phyloP scores from a whole-genome alignment of 2,797 vertebrate genomes.

The Sandelia bainsii region DNA sequence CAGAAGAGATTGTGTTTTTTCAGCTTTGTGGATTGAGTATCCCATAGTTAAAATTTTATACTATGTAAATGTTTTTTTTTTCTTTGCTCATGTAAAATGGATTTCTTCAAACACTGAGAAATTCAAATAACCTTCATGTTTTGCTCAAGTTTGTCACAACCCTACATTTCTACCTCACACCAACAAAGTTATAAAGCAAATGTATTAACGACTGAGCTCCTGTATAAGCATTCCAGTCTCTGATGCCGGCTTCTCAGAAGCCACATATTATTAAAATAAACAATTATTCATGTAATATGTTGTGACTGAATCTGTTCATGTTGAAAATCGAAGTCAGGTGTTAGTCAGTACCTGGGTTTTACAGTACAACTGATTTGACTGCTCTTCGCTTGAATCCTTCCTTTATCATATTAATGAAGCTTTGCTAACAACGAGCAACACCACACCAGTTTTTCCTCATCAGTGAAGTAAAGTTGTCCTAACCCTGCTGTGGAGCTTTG shows the following conservation, averaged over 20 bases:
- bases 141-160: constrained; percentile 67
- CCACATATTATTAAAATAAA: constrained; percentile 73
- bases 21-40: constrained; percentile 54
- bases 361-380: not conserved
- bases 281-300: constrained; percentile 57
- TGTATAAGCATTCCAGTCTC: constrained; percentile 76
- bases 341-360: not conserved
- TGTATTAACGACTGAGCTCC: constrained; percentile 69
- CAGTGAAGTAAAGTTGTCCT: too few relatives aligned
- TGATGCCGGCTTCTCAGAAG: constrained; percentile 64
- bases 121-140: constrained; percentile 51
- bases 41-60: constrained; percentile 58
- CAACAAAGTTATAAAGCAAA: constrained; percentile 61
- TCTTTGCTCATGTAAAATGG: constrained; percentile 48
- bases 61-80: constrained; percentile 56
- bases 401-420: too few relatives aligned
- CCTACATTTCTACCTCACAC: constrained; percentile 82
- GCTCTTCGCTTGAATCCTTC: not conserved
- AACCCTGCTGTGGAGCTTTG: too few relatives aligned
- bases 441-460: too few relatives aligned
- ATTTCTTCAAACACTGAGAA: constrained; percentile 50
- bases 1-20: constrained; percentile 30
- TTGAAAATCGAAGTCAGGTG: not conserved
- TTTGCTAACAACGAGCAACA: too few relatives aligned
- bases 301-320: constrained; percentile 41